Base-by-base conservation (phyloP, 2,888 invertebrate species). In the Pediacus dermestoides region DNA sequence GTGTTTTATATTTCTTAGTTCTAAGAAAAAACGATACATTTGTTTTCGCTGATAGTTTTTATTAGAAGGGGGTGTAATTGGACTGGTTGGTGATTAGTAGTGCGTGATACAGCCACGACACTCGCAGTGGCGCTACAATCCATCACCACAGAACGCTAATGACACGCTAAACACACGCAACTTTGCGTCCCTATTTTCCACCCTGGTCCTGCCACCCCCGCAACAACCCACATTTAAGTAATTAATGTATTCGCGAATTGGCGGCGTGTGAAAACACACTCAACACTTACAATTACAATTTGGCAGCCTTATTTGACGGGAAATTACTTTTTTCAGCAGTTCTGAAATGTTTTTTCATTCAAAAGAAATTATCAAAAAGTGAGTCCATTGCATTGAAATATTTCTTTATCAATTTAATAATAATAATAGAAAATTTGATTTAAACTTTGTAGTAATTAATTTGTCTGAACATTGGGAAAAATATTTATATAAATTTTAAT, bases 121-220 rank as follows among this genome's bases (percentile, higher is more conserved):
- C 60, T 57, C 52, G 56, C 66, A 65, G 63, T 60, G 63, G 61
- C 60, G 61, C 58, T 63, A 58, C 63, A 61, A 67, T 66, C 64
- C 65, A 66, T 66, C 66, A 67, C 63, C 52, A 51, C 53, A 52
- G 52, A 57, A 57, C 64, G 63, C 62, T 67, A 67, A 67, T 67
- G 67, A 67, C 65, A 67, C 63, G 63, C 64, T 64, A 66, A 66
- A 66, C 63, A 61, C 64, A 66, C 66, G 63, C 63, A 63, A 64
- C 60, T 55, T 50, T 47, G 49, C 50, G 50, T 53, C 53, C 28
- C 28, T 28, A 28, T 54, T 48, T 52, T 46, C 45, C 39, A 39
- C 37, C 48, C 55, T 43, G 34, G 18, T 21, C 47, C 43, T 42
- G 31, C 36, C 44, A 47, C 50, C 42, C 40, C 32, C 36, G 39